Evolutionary conservation across 1,140 invertebrate species (phyloP), one percentile per base, ranked within the genome.

Genomic region (Sminthurinus signatus): DNA sequence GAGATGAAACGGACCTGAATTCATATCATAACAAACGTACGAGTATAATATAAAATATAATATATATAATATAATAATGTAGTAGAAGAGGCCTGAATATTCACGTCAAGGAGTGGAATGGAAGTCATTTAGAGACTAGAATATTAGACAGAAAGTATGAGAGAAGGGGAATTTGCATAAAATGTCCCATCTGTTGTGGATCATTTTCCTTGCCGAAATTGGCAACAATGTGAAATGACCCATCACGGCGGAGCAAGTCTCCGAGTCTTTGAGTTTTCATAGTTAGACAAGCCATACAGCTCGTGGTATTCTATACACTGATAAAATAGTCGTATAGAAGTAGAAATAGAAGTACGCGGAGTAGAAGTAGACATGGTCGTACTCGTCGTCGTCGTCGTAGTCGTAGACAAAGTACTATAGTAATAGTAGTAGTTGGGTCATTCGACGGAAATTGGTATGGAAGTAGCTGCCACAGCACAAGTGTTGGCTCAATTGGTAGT

Each of bases 111-210:
- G 42, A 59, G 31, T 36, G 19, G 21, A 44, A 43, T 23, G 21
- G 44, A 46, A 5, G 44, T 46, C 44, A 46, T 14, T 52, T 52
- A 52, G 44, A 48, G 51, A 54, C 17, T 17, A 54, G 44, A n/a
- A n/a, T n/a, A n/a, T n/a, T n/a, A n/a, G n/a, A n/a, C n/a, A n/a
- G n/a, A n/a, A n/a, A n/a, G n/a, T n/a, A n/a, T n/a, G n/a, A n/a
- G n/a, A n/a, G 29, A 39, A 43, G 55, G 25, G 46, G 52, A 62
- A 65, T 69, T 69, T 65, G 63, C 60, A 65, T 65, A 69, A 65
- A 69, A 52, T 65, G 63, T 65, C 67, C 63, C 67, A 69, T 69
- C 67, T 69, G 67, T 52, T 69, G 63, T 62, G 60, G 64, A 59
- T 69, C 67, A 65, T 69, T 69, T 65, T 60, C 50, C 36, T 19